These are phyloP conservation scores for Synchiropus splendidus DNA, from an alignment of 2,113 vertebrate genomes.

Conservation along the genomic window DNA sequence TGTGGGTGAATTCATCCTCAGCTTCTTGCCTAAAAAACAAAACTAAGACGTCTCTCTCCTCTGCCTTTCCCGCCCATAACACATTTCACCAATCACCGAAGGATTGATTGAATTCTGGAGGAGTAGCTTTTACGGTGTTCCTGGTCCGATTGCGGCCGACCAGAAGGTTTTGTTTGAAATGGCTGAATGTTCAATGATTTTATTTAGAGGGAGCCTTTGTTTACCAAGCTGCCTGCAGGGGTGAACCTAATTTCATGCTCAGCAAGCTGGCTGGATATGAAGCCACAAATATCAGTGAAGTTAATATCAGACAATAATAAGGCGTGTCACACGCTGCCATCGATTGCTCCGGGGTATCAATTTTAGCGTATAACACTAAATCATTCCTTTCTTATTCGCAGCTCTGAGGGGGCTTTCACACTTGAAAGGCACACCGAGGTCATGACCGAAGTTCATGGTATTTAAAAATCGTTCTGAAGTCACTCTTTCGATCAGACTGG, in stretches of 20 bases:
- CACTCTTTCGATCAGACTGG: too few species aligned
- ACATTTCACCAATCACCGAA: slow-evolving; percentile 37
- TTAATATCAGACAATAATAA: background rate
- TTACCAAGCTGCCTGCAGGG: slow-evolving; percentile 57
- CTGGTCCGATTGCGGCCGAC: slow-evolving; percentile 14
- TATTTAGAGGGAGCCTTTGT: slow-evolving; percentile 39
- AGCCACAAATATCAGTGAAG: slow-evolving; percentile 49
- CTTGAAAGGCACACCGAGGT: too few species aligned
- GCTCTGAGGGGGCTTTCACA: too few species aligned
- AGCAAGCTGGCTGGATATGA: slow-evolving; percentile 41
- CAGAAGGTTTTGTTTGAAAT: slow-evolving; percentile 25
- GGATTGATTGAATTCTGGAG: slow-evolving; percentile 39
- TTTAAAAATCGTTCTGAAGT: too few species aligned
- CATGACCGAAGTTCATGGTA: too few species aligned
- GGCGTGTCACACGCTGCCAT: too few species aligned
- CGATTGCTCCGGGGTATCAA: too few species aligned
- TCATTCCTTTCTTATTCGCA: too few species aligned
- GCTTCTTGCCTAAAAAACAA: slow-evolving; percentile 70
- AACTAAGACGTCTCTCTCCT: slow-evolving; percentile 54
- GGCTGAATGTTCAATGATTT: slow-evolving; percentile 52
- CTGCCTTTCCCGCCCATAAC: slow-evolving; percentile 47
- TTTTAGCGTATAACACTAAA: too few species aligned
- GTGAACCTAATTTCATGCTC: slow-evolving; percentile 27
- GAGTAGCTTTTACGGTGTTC: too few species aligned
- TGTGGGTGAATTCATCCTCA: slow-evolving; percentile 85